Evolutionary conservation across 2,797 vertebrate genomes (phyloP).

Genomic region (Onychomys torridus): DNA sequence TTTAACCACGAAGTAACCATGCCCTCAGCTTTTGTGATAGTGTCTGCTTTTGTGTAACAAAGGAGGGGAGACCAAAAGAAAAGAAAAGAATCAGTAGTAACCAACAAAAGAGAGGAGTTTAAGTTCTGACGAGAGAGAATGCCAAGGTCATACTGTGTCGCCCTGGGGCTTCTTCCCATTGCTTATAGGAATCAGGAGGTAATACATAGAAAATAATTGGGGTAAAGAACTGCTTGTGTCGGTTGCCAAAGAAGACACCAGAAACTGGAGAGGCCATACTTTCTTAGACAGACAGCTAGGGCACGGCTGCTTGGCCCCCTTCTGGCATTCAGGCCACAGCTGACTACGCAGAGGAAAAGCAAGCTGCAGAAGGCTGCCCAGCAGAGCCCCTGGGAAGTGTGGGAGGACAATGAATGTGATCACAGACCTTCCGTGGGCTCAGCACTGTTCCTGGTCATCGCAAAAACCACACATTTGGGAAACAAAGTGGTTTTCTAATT

Average conservation of each 20-base stretch:
- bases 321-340: neutral
- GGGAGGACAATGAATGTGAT: neutral
- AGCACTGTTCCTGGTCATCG: neutral
- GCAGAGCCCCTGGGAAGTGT: neutral
- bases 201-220: neutral
- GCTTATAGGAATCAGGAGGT: neutral
- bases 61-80: rapidly evolving
- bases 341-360: neutral
- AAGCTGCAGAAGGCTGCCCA: neutral
- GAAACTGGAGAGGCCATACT: neutral
- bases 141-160: neutral
- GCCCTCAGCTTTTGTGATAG: neutral
- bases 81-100: neutral
- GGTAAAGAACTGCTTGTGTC: neutral
- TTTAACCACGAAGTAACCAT: slow-evolving; percentile 8
- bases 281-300: neutral
- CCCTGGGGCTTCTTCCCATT: neutral
- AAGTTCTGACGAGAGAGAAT: neutral
- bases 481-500: neutral
- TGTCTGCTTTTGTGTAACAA: neutral
- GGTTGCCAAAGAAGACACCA: neutral
- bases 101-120: neutral
- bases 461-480: neutral
- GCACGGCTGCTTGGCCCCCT: neutral
- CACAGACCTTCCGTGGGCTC: neutral